Conservation (phyloP, 1,140 invertebrate genomes). For the Neodiprion lecontei region DNA sequence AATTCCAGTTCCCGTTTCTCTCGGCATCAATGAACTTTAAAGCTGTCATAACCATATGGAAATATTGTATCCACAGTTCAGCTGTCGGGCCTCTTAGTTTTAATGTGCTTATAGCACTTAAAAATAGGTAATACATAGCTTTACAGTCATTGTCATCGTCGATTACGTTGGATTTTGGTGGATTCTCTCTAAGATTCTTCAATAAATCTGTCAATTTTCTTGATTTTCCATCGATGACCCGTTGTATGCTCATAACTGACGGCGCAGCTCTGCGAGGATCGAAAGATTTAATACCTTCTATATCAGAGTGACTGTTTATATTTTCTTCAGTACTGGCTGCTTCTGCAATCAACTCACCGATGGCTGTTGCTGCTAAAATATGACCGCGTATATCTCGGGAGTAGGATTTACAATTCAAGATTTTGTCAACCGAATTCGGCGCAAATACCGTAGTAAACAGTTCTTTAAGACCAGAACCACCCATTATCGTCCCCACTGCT, state of each 20-base stretch:
- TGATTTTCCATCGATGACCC: background rate
- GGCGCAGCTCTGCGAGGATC: too few relatives aligned
- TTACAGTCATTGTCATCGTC: background rate
- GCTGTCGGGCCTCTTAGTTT: background rate
- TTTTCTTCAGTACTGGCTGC: too few relatives aligned
- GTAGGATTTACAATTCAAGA: constrained; percentile 49
- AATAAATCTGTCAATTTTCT: background rate
- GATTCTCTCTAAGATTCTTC: background rate
- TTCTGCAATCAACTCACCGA: constrained; percentile 6
- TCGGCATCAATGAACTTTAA: constrained; percentile 51
- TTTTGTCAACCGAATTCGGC: constrained; percentile 40
- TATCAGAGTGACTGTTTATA: background rate
- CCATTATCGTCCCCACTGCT: constrained; percentile 41
- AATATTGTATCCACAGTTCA: constrained; percentile 56
- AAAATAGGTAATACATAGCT: background rate
- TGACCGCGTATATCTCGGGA: constrained; percentile 51
- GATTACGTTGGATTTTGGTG: background rate
- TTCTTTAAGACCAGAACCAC: constrained; percentile 42
- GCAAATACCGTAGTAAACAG: constrained; percentile 32
- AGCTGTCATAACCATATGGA: constrained; percentile 48
- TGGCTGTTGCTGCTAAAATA: constrained; percentile 36
- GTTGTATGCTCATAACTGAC: too few relatives aligned
- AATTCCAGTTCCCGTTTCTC: constrained; percentile 46
- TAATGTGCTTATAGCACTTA: background rate
- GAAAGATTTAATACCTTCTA: too few relatives aligned